Base-by-base conservation (phyloP, 2,113 vertebrate genomes). In the Motacilla tschutschensis region DNA sequence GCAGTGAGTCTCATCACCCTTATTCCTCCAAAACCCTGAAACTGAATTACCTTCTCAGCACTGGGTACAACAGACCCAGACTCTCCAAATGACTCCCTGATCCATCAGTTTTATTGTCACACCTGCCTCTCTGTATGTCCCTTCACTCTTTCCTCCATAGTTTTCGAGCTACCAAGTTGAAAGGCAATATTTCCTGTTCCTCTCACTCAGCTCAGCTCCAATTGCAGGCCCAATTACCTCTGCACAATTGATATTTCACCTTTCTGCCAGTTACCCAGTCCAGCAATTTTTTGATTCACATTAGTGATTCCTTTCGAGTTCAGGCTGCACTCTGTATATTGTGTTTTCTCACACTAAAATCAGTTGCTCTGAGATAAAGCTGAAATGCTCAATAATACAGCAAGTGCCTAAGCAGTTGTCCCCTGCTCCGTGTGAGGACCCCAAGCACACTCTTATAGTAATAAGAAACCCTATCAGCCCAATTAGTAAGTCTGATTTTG, bases 151-250 rank as follows among this genome's bases (percentile, higher is more conserved):
- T 66, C 50, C 40, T 33, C 62, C 65, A 74, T 26, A 48, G n/a
- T 59, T 91, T 90, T 70, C 4, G 14, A 86, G 60, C 64, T 90
- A 59, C 64, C 7, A 47, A 80, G 65, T 63, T 77, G 71, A 89
- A 51, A 90, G 40, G 35, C 40, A 83, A n/a, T 79, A 74, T 85
- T 82, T 89, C 83, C 64, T 16, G 2, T 64, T 91, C 54, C 64
- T 81, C 22, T 70, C 35, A 70, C 53, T 85, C 72, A 55, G 44
- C 76, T 80, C 74, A 86, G 55, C 46, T 88, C 47, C 58, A 83
- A 72, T 85, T 84, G 86, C 69, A 89, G 67, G 75, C 53, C 70
- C 31, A 93, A 91, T 91, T 91, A 91, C 84, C 43, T 79, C 79
- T 78, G 51, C 46, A 78, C 79, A 87, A 57, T 60, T 87, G 85